These are phyloP conservation scores for Epistrophe eligans DNA, from an alignment of 2,888 invertebrate genomes.

Conservation along the genomic window DNA sequence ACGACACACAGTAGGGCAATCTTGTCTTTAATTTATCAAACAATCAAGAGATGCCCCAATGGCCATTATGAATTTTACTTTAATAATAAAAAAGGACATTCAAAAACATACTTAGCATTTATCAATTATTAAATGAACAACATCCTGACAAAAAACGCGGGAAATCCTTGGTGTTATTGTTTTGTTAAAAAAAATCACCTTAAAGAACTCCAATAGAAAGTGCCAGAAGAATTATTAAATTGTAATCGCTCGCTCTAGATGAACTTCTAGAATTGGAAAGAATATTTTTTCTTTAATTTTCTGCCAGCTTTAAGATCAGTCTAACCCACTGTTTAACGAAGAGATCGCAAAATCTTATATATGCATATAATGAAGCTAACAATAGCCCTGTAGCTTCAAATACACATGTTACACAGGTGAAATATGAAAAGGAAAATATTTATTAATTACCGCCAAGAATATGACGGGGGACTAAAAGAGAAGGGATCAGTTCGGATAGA, in stretches of 20 bases:
- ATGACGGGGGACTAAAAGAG: neutral
- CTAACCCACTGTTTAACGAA: neutral
- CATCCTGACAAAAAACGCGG: too few relatives aligned
- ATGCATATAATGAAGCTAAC: slow-evolving; percentile 10
- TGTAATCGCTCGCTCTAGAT: neutral
- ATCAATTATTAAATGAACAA: too few relatives aligned
- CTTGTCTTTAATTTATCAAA: neutral
- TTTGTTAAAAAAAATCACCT: neutral
- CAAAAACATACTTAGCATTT: too few relatives aligned
- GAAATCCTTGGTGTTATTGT: too few relatives aligned
- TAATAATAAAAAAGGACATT: too few relatives aligned
- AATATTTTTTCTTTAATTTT: neutral
- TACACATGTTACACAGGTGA: slow-evolving; percentile 61
- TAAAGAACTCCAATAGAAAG: neutral
- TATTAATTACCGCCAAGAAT: slow-evolving; percentile 58
- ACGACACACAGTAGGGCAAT: neutral
- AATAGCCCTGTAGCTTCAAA: slow-evolving; percentile 4
- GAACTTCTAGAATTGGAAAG: neutral
- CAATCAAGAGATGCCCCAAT: neutral
- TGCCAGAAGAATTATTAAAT: neutral
- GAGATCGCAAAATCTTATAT: slow-evolving; percentile 8
- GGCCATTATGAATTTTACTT: neutral
- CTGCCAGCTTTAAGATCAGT: neutral
- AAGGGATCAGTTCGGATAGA: slow-evolving; percentile 40
- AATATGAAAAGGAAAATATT: slow-evolving; percentile 67